phyloP scores from a whole-genome alignment of 2,113 vertebrate species.

The Ursus arctos region DNA sequence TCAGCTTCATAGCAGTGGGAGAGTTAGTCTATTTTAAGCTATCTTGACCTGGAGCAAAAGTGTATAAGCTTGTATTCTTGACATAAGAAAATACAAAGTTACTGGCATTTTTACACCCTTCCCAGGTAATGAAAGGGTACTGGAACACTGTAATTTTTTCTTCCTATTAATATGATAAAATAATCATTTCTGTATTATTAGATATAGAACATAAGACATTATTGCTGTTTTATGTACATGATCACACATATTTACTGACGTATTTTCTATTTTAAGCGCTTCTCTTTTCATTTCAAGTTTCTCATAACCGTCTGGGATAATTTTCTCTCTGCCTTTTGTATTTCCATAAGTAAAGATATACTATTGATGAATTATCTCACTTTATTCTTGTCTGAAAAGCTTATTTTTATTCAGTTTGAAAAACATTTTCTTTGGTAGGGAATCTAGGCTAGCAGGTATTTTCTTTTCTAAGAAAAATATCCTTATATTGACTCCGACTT shows the following conservation, averaged over 20 bases:
- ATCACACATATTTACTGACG: neutral
- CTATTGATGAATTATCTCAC: neutral
- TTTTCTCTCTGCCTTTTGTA: neutral
- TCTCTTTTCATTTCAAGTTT: neutral
- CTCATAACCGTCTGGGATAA: neutral
- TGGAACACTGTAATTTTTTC: neutral
- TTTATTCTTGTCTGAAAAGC: neutral
- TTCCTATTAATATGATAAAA: neutral
- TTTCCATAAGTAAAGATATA: neutral
- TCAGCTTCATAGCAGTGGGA: neutral
- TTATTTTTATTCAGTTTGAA: neutral
- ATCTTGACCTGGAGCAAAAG: neutral
- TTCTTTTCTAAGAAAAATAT: neutral
- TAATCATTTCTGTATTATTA: neutral
- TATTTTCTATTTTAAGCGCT: neutral
- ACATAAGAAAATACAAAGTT: neutral
- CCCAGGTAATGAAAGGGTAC: neutral
- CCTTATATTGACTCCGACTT: neutral
- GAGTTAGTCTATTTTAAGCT: neutral
- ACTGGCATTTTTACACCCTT: neutral
- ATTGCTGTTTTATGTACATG: neutral
- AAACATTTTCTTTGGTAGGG: neutral
- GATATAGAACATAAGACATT: neutral
- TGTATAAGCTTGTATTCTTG: neutral
- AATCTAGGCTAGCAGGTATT: neutral